These are phyloP conservation scores for Threskiornis aethiopicus DNA, from an alignment of 2,797 vertebrate species.

Conservation along the genomic window DNA sequence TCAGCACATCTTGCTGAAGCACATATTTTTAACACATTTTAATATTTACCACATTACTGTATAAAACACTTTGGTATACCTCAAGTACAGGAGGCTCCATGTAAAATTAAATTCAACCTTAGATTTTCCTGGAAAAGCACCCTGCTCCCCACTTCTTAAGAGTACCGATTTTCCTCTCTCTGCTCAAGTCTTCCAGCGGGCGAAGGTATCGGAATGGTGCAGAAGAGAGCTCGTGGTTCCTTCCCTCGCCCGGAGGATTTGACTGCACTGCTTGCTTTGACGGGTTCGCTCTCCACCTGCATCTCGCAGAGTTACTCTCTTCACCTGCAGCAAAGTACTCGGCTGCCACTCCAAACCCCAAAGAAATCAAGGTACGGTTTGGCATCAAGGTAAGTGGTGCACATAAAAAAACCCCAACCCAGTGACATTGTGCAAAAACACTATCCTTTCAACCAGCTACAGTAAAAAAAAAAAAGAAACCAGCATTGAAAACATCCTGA, in stretches of 20 bases:
- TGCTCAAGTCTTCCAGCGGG: background rate
- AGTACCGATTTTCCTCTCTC: background rate
- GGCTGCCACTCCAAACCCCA: background rate
- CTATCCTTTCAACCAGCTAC: background rate
- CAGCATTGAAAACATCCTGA: background rate
- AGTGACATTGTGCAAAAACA: background rate
- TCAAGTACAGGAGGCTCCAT: background rate
- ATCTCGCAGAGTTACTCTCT: background rate
- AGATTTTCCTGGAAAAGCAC: background rate
- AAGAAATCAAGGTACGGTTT: background rate
- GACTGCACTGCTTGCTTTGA: background rate
- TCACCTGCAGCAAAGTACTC: background rate
- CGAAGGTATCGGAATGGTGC: background rate
- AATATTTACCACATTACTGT: background rate
- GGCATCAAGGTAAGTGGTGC: background rate
- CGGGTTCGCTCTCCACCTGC: background rate
- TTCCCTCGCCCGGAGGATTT: fast-evolving
- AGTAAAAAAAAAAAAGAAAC: background rate
- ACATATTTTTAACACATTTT: too few species aligned
- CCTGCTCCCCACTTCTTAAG: background rate
- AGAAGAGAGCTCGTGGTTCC: background rate
- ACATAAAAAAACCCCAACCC: background rate
- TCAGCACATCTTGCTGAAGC: too few species aligned
- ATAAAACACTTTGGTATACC: background rate
- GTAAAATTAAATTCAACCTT: background rate